Evolutionary conservation across 2,888 invertebrate genomes (phyloP), one percentile per base, ranked within the genome.

Genomic region (Anodontia alba): DNA sequence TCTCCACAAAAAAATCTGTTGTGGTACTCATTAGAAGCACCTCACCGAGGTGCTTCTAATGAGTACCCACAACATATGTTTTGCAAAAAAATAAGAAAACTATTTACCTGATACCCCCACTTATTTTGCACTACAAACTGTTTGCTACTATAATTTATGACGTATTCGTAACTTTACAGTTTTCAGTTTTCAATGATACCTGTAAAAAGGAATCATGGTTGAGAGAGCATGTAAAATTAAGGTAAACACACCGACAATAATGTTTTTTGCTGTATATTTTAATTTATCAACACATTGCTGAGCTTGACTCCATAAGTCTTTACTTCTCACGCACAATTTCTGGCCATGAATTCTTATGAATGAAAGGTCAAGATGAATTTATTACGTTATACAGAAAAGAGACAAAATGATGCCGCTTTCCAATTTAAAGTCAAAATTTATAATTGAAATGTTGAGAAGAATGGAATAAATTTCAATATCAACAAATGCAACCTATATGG

Each of bases 151-250:
- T 62, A 62, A 62, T 62, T 62, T 62, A 62, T 62, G 62, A 62
- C 62, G 62, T 62, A 62, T 33, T 17, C 33, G 5, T 62, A 62
- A 62, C 10, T 31, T 62, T 20, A 31, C 62, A 62, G 33, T 29
- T 38, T 20, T 33, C 31, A 62, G 62, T 62, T 62, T 62, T 62
- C 62, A 62, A 62, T 62, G 62, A 31, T 62, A 62, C 62, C 62
- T 62, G 62, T 10, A 8, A 23, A 62, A 62, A 62, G 62, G 62
- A 62, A 62, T 62, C 62, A 62, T 33, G 62, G 29, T 62, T 33
- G 15, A 33, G 23, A 31, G 62, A 62, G 62, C 62, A 33, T 29
- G 33, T 8, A 62, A 62, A 62, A 62, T 33, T 10, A 20, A 62
- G 62, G 62, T 62, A 62, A 62, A 62, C 33, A 62, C 62, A 33